Evolutionary conservation across 92 coral and sea anemone genomes (phyloP), one percentile per base, ranked within the genome.

Genomic region (Bergia puertoricense): DNA sequence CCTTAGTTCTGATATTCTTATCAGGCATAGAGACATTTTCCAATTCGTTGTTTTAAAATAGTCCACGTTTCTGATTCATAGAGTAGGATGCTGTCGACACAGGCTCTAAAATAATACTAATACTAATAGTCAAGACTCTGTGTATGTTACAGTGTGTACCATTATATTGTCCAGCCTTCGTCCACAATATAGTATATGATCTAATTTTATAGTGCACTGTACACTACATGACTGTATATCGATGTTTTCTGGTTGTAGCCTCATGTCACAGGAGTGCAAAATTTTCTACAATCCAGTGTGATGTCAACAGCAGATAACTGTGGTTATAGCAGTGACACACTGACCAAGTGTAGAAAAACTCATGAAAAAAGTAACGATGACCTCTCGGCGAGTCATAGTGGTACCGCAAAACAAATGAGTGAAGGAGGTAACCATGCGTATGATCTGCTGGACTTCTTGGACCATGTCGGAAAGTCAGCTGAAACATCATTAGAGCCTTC

Each of bases 391-490:
- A 68, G 76, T 38, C 67, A 68, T 59, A 40, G 15, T 38, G 18
- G 15, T 72, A 36, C 43, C 22, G 41, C 86, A 68, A 68, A 43
- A 59, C 73, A 59, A 82, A 68, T 8, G 40, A 68, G 40, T 68
- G 76, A 72, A 59, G 86, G 36, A 44, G 30, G 18, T 79, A 91
- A 80, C 48, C 80, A 87, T 56, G 85, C 89, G 36, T 85, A 81
- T 44, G 93, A 91, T 75, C 71, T 91, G 43, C 81, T 91, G 20
- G 93, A 91, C 77, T 88, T 91, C 86, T 82, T 91, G 44, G 93
- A 91, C 80, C 88, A 90, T 4, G 78, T 91, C 7, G 91, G 85
- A 15, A 91, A 88, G 46, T 76, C 65, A 71, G 62, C 65, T 48
- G 66, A 23, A 45, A 22, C 66, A 78, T 9, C 59, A 78, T 36